Conservation (phyloP, 2,888 invertebrate species). For the Synanthedon andrenaeformis region DNA sequence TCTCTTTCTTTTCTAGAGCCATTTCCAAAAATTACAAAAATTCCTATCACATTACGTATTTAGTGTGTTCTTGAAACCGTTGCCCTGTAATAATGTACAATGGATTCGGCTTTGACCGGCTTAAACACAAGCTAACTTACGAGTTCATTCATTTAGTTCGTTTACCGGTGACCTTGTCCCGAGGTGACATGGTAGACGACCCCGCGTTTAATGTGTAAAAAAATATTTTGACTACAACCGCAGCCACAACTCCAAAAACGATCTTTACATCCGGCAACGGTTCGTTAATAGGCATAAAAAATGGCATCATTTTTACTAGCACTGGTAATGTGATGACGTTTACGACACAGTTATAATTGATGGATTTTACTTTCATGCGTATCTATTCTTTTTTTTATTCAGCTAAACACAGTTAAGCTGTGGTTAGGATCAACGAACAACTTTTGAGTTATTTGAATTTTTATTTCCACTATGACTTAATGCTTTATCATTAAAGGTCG, state of each 20-base stretch:
- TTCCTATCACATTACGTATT: too few relatives aligned
- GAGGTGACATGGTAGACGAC: conserved; percentile 17
- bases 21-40: too few relatives aligned
- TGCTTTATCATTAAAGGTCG: too few relatives aligned
- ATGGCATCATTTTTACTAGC: not conserved
- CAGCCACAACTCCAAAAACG: conserved; percentile 16
- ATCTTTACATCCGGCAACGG: conserved; percentile 12
- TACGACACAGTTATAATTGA: not conserved
- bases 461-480: too few relatives aligned
- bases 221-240: conserved; percentile 22
- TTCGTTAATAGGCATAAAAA: conserved; percentile 11
- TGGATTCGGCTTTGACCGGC: not conserved
- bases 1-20: too few relatives aligned
- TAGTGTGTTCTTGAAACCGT: too few relatives aligned
- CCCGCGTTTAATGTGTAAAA: conserved; percentile 9
- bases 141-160: conserved; percentile 22
- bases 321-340: not conserved
- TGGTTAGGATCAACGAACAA: too few relatives aligned
- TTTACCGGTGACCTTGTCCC: conserved; percentile 21
- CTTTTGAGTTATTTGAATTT: too few relatives aligned
- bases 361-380: not conserved
- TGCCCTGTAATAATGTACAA: too few relatives aligned
- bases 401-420: too few relatives aligned
- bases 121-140: not conserved
- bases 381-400: not conserved